Conservation (phyloP, 2,113 vertebrate genomes). For the Polypterus senegalus region DNA sequence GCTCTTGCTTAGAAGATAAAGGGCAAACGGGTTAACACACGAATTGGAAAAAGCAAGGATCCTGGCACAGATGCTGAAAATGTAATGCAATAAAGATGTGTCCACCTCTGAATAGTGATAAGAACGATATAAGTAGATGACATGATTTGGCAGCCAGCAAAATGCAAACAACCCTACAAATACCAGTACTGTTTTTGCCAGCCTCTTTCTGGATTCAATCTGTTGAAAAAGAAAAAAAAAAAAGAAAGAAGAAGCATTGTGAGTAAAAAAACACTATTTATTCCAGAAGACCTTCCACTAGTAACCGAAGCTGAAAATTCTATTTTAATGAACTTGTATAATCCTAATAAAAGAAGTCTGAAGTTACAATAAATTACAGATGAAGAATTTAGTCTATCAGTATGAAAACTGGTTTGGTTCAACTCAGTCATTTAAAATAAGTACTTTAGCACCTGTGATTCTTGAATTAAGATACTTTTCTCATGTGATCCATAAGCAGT, state of each 20-base stretch:
- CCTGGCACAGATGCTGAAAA: constrained; percentile 74
- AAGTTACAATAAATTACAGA: no score
- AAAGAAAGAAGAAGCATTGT: neutral
- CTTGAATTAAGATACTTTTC: no score
- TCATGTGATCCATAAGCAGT: no score
- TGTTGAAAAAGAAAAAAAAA: constrained; percentile 26
- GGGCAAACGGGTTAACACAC: constrained; percentile 87
- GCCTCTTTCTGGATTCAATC: constrained; percentile 85
- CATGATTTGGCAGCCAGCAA: constrained; percentile 88
- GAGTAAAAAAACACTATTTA: no score
- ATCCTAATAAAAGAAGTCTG: no score
- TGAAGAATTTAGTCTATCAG: no score
- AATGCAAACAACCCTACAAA: constrained; percentile 88
- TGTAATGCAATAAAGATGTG: constrained; percentile 74
- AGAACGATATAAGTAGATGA: constrained; percentile 87
- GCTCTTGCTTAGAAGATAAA: constrained; percentile 85
- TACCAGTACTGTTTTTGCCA: constrained; percentile 86
- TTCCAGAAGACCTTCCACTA: no score
- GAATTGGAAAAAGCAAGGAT: constrained; percentile 91
- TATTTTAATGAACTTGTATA: no score
- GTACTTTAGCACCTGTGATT: no score
- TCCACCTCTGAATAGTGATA: constrained; percentile 89
- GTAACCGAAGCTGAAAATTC: no score
- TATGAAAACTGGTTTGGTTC: no score
- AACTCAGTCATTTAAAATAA: no score